Percentiles rank a stretch among this genome's conserved stretches.
phyloP scores from a whole-genome alignment of 2,797 vertebrate species.

The Adelosebastes latens region DNA sequence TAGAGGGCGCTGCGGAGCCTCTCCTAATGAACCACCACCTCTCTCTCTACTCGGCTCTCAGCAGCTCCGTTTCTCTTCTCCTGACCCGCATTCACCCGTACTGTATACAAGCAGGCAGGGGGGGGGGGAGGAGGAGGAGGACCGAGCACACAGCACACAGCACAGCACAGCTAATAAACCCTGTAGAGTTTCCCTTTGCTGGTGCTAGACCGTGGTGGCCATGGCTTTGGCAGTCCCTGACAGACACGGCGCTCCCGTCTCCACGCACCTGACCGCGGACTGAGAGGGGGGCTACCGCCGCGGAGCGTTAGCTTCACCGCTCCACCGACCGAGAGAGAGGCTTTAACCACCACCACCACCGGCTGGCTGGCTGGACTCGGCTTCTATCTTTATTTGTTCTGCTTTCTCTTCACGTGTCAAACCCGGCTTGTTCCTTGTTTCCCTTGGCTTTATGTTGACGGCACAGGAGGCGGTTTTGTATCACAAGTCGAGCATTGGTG shows the following conservation, averaged over 20 bases:
- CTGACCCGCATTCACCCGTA: constrained; percentile 75
- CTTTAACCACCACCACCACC: neutral
- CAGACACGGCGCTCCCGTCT: constrained; percentile 28
- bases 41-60: too few species aligned
- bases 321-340: too few species aligned
- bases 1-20: constrained; percentile 40
- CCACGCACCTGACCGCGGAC: constrained; percentile 25
- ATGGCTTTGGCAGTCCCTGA: constrained; percentile 52
- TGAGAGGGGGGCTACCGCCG: constrained; percentile 4
- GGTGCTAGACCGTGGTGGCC: constrained; percentile 39
- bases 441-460: constrained; percentile 16
- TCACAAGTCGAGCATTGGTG: neutral
- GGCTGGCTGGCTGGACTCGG: constrained; percentile 14
- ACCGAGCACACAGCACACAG: constrained; percentile 40
- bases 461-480: neutral
- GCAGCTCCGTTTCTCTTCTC: constrained; percentile 36
- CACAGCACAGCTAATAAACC: constrained; percentile 8
- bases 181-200: constrained; percentile 24
- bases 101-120: constrained; percentile 41
- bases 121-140: constrained; percentile 45
- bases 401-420: constrained; percentile 12
- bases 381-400: neutral
- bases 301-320: constrained; percentile 2
- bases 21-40: too few species aligned
- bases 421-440: neutral